Evolutionary conservation across 30 jellyfish, hydroid and myxozoan species (phyloP).

Genomic region (Morbakka virulenta): DNA sequence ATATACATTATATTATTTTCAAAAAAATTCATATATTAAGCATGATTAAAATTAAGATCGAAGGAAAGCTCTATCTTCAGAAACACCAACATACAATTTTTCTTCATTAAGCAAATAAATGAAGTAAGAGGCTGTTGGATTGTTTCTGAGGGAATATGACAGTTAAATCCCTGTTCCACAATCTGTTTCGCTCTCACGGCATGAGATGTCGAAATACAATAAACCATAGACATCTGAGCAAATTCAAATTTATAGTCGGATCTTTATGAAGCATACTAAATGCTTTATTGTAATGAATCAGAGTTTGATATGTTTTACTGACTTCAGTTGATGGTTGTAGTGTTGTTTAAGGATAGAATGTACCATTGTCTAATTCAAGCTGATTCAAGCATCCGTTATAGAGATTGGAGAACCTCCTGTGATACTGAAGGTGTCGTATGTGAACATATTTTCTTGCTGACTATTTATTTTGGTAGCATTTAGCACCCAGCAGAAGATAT

Average conservation of each 20-base stretch:
- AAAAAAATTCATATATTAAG: constrained; percentile 12
- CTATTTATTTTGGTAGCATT: background rate
- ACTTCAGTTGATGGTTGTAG: background rate
- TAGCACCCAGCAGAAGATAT: no score
- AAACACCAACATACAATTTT: constrained; percentile 7
- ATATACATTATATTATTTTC: constrained; percentile 3
- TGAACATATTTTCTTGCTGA: constrained; percentile 4
- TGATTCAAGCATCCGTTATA: background rate
- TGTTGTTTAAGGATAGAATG: background rate
- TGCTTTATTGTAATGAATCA: background rate
- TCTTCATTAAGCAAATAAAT: constrained; percentile 7
- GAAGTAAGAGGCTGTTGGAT: constrained; percentile 14
- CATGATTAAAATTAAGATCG: background rate
- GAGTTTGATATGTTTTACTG: background rate
- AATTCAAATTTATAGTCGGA: background rate
- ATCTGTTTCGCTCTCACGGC: background rate
- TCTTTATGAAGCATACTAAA: background rate
- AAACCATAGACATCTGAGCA: constrained; percentile 4
- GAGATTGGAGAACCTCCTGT: no score
- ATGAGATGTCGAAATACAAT: constrained; percentile 1
- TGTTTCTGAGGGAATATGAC: constrained; percentile 7
- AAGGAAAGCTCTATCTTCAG: background rate
- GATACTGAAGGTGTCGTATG: no score
- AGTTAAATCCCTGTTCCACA: constrained; percentile 4
- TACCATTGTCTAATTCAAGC: background rate